These are phyloP conservation scores for Stegodyphus dumicola DNA, from an alignment of 1,140 invertebrate genomes.

Conservation along the genomic window DNA sequence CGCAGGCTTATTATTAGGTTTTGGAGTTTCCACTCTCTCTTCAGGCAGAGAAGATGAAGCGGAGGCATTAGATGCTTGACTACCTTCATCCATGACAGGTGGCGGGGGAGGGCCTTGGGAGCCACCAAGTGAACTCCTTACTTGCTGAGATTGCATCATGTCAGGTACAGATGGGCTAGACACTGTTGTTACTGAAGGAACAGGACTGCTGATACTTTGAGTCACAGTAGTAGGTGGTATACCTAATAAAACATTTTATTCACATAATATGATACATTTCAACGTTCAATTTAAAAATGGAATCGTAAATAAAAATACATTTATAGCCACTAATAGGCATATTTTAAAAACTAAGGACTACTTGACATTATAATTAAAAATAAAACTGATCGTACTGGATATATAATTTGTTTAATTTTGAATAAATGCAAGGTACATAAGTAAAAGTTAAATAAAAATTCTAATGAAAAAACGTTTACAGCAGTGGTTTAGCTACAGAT, in stretches of 20 bases:
- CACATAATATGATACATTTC: not conserved
- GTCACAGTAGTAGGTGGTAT: slow-evolving; percentile 65
- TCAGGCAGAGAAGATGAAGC: slow-evolving; percentile 63
- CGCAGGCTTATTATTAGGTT: slow-evolving; percentile 43
- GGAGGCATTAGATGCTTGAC: slow-evolving; percentile 64
- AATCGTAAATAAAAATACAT: too few relatives aligned
- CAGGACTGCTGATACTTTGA: slow-evolving; percentile 66
- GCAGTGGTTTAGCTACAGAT: too few relatives aligned
- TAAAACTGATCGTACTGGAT: too few relatives aligned
- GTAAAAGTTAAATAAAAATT: too few relatives aligned
- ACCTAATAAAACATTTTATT: slow-evolving; percentile 16
- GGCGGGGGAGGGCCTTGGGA: slow-evolving; percentile 59
- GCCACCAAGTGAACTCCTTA: slow-evolving; percentile 59
- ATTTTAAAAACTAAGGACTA: too few relatives aligned
- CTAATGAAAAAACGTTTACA: too few relatives aligned
- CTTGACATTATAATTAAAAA: too few relatives aligned
- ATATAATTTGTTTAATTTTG: too few relatives aligned
- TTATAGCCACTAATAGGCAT: too few relatives aligned
- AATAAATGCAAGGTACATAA: too few relatives aligned
- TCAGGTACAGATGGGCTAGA: slow-evolving; percentile 56
- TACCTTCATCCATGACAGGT: slow-evolving; percentile 64
- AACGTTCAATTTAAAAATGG: too few relatives aligned
- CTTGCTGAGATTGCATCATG: slow-evolving; percentile 59
- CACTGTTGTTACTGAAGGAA: slow-evolving; percentile 37
- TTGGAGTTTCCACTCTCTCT: slow-evolving; percentile 61